These are phyloP conservation scores for Trinectes maculatus DNA, from an alignment of 2,113 vertebrate species.

Conservation along the genomic window DNA sequence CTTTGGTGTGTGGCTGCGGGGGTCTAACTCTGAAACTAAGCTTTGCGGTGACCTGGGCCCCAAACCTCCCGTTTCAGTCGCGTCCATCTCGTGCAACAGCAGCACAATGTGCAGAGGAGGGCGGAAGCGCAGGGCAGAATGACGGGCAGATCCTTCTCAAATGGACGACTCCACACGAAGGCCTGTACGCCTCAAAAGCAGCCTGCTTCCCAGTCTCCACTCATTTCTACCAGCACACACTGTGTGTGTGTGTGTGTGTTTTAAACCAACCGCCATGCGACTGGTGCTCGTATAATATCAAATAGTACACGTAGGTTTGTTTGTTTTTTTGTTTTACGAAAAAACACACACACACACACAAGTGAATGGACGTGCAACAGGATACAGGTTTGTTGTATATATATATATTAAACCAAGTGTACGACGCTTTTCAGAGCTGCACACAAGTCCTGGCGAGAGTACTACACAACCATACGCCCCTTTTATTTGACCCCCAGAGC, in stretches of 20 bases:
- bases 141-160: conserved; percentile 77
- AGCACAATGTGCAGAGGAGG: conserved; percentile 73
- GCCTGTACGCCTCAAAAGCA: conserved; percentile 60
- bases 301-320: neutral
- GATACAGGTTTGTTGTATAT: conserved; percentile 17
- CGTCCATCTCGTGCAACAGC: conserved; percentile 77
- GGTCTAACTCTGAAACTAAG: conserved; percentile 16
- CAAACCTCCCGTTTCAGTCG: conserved; percentile 63
- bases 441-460: conserved; percentile 48
- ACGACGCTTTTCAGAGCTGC: conserved; percentile 41
- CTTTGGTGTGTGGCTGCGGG: conserved; percentile 5
- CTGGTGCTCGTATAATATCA: conserved; percentile 15
- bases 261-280: conserved; percentile 4
- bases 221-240: conserved; percentile 20
- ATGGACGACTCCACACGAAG: conserved; percentile 75
- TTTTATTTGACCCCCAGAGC: conserved; percentile 62
- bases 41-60: conserved; percentile 63
- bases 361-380: neutral
- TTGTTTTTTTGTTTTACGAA: neutral
- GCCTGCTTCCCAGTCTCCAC: conserved; percentile 36
- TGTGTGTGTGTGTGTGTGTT: neutral
- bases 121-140: conserved; percentile 76
- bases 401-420: conserved; percentile 1
- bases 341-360: neutral
- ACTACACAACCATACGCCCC: conserved; percentile 57